Conservation (phyloP, 2,888 invertebrate species). For the Andrena camellia region DNA sequence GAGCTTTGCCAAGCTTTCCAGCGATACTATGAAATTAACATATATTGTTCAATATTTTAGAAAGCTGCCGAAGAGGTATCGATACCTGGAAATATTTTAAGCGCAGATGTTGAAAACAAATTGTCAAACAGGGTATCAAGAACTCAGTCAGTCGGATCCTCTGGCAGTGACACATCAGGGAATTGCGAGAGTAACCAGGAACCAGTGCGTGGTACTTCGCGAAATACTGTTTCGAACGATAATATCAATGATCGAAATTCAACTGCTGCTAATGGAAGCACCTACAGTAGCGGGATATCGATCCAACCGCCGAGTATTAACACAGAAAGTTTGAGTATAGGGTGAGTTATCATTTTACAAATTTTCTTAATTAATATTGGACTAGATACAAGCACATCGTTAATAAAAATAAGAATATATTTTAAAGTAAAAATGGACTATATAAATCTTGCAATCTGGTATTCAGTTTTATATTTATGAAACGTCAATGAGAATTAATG, state of each 20-base stretch:
- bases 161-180: conserved; percentile 67
- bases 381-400: not conserved
- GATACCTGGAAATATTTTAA: conserved; percentile 86
- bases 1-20: not conserved
- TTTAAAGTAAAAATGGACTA: no score
- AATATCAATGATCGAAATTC: conserved; percentile 38
- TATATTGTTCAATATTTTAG: conserved; percentile 83
- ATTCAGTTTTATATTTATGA: not conserved
- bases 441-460: not conserved
- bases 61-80: conserved; percentile 88
- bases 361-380: not conserved
- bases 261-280: conserved; percentile 47
- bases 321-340: conserved; percentile 69
- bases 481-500: not conserved
- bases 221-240: conserved; percentile 26
- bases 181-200: conserved; percentile 54
- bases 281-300: conserved; percentile 77
- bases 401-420: not conserved
- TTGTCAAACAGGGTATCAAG: conserved; percentile 72
- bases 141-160: conserved; percentile 74
- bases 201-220: not conserved
- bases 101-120: conserved; percentile 72
- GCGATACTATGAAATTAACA: not conserved
- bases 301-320: conserved; percentile 72
- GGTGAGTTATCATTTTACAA: conserved; percentile 70